A percentile compares a stretch with the other conserved stretches of the same genome.
These are phyloP conservation scores for Meteorus colon DNA, from an alignment of 2,888 invertebrate species.

Conservation along the genomic window DNA sequence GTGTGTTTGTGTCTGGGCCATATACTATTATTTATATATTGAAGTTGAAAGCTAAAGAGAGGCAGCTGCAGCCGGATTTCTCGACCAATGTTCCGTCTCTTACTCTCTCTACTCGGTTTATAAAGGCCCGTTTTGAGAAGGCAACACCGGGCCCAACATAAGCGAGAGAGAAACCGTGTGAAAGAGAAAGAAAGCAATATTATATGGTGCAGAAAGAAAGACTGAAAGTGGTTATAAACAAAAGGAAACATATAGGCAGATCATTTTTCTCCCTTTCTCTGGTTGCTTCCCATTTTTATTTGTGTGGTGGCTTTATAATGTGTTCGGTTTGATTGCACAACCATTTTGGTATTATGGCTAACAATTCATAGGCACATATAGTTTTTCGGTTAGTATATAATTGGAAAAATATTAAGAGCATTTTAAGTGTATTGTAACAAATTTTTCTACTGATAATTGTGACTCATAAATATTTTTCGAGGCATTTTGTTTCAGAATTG, in stretches of 20 bases:
- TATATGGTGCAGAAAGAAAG: background rate
- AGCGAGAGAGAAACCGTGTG: background rate
- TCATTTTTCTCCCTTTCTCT: conserved; percentile 26
- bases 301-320: background rate
- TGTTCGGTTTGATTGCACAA: conserved; percentile 3
- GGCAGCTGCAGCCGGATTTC: conserved; percentile 21
- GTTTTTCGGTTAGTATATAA: no score
- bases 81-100: conserved; percentile 20
- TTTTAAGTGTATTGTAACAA: no score
- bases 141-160: conserved; percentile 8
- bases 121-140: conserved; percentile 31
- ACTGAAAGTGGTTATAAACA: background rate
- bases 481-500: no score
- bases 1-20: conserved; percentile 9
- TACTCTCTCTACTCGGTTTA: background rate
- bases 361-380: conserved; percentile 21
- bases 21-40: background rate
- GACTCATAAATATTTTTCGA: no score
- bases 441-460: no score
- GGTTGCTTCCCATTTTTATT: background rate
- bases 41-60: conserved; percentile 17
- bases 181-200: background rate
- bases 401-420: no score
- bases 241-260: background rate
- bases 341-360: conserved; percentile 21